These are phyloP conservation scores for Wiebesia pumilae DNA, from an alignment of 1,140 invertebrate species.

Conservation along the genomic window DNA sequence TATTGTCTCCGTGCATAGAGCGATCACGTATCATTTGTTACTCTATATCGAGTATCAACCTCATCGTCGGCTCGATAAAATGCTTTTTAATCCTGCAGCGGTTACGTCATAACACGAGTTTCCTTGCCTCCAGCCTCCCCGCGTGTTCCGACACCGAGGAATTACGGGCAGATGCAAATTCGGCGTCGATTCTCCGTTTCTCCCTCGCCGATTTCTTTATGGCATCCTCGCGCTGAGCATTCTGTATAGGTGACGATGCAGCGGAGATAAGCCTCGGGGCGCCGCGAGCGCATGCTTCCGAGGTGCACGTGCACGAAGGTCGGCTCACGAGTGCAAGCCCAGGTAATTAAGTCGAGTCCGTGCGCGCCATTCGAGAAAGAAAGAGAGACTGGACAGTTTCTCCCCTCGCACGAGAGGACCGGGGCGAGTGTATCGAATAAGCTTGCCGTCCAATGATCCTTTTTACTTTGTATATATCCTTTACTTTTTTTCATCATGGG, in stretches of 20 bases:
- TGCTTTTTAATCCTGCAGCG: not conserved
- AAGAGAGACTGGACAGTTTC: not conserved
- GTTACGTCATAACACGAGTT: not conserved
- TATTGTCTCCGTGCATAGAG: not conserved
- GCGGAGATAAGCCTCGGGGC: not conserved
- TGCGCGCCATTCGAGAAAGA: not conserved
- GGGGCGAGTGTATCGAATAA: not conserved
- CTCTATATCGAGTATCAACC: not conserved
- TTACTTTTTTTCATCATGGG: not conserved
- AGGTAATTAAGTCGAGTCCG: constrained; percentile 12
- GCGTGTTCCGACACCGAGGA: not conserved
- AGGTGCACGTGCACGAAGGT: not conserved
- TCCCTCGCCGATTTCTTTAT: not conserved
- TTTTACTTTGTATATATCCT: not conserved
- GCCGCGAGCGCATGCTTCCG: not conserved
- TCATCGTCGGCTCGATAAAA: not conserved
- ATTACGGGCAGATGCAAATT: constrained; percentile 19
- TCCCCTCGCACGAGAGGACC: not conserved
- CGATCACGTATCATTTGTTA: not conserved
- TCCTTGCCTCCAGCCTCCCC: not conserved
- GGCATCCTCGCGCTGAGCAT: not conserved
- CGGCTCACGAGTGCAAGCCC: too few species aligned
- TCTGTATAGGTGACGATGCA: not conserved
- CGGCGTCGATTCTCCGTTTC: not conserved
- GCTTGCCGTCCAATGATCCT: not conserved